Conservation (phyloP, 2,113 vertebrate species). For the Calyptomena viridis region DNA sequence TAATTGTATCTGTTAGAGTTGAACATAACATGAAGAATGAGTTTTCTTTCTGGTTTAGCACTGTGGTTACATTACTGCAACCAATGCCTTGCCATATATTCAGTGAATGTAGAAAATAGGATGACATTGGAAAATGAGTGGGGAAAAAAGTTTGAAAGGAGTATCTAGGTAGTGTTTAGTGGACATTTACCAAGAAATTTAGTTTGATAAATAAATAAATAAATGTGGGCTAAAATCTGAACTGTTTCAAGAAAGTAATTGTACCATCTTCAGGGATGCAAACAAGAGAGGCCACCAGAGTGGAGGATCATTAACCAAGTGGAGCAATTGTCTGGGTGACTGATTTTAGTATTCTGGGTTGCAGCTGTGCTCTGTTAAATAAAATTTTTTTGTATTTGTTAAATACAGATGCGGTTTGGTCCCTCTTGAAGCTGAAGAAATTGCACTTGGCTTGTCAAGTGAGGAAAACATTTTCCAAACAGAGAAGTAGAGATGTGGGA, state of each 20-base stretch:
- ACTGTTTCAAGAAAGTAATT: background rate
- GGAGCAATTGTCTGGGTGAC: background rate
- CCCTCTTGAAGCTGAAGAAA: background rate
- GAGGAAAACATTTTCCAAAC: constrained; percentile 18
- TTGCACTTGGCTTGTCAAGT: constrained; percentile 1
- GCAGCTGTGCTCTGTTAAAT: background rate
- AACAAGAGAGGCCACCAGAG: background rate
- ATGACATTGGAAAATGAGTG: background rate
- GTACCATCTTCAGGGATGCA: background rate
- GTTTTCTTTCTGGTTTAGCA: background rate
- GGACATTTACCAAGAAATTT: background rate
- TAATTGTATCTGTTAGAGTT: background rate
- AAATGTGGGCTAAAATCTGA: background rate
- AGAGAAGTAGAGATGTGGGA: background rate
- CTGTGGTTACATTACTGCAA: background rate
- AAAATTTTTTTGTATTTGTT: no score
- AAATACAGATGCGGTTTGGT: background rate
- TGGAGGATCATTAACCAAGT: background rate
- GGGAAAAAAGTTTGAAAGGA: background rate
- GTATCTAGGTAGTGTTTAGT: background rate
- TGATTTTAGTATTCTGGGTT: background rate
- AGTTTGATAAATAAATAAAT: background rate
- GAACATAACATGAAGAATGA: background rate
- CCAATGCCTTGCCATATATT: background rate
- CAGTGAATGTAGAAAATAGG: background rate